phyloP scores from a whole-genome alignment of 2,888 invertebrate species.

The Protophormia terraenovae region DNA sequence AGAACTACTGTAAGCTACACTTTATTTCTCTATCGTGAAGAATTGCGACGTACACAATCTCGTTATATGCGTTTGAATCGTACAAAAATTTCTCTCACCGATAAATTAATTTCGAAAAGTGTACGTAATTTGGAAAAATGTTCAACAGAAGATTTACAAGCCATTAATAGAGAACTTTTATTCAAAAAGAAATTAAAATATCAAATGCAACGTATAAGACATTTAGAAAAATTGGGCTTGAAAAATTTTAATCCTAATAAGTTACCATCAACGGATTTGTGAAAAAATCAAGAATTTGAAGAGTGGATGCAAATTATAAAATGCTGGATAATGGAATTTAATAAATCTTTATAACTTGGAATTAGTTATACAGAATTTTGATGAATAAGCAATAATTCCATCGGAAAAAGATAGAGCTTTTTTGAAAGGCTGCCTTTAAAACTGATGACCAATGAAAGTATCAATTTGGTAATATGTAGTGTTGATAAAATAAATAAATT shows the following conservation, averaged over 20 bases:
- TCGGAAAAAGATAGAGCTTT: too few species aligned
- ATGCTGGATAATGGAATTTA: too few species aligned
- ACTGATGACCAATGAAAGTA: too few species aligned
- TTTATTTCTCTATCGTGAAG: constrained; percentile 74
- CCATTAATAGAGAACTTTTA: constrained; percentile 72
- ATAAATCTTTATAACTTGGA: too few species aligned
- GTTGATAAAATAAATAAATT: too few species aligned
- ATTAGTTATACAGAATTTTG: too few species aligned
- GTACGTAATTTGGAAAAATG: constrained; percentile 71
- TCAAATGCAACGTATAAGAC: constrained; percentile 16
- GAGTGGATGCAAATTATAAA: too few species aligned
- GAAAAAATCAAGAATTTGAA: too few species aligned
- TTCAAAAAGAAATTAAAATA: constrained; percentile 72
- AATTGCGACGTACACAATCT: constrained; percentile 72
- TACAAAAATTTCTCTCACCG: constrained; percentile 74
- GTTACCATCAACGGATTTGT: background rate
- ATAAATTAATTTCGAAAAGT: constrained; percentile 73
- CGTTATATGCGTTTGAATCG: constrained; percentile 71
- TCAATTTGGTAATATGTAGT: too few species aligned
- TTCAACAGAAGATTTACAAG: constrained; percentile 73
- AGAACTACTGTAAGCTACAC: constrained; percentile 71
- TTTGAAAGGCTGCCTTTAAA: too few species aligned
- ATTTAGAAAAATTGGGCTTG: background rate
- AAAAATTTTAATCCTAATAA: constrained; percentile 12
- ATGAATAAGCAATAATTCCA: too few species aligned